Base-by-base conservation (phyloP, 2,888 invertebrate genomes). In the Trichogramma dendrolimi region DNA sequence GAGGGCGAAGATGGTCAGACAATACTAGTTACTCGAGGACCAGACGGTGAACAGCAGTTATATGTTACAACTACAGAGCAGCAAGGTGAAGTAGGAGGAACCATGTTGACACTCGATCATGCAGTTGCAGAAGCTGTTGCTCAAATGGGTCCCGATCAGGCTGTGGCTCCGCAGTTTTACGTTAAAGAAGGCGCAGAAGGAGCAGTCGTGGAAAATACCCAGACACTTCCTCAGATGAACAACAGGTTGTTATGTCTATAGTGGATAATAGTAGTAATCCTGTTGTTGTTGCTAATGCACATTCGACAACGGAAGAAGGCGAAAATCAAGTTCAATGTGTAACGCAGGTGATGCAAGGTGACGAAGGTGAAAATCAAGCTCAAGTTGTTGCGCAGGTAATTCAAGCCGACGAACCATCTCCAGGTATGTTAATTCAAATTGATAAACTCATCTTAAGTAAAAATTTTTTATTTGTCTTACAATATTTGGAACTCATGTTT, bases 341-440 rank as follows among this genome's bases (percentile, higher is more conserved):
- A 8, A 62, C 69, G 8, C 67, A 75, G 0, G 71, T 73, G 2
- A 71, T 73, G 4, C 78, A 78, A 43, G 81, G 84, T 14, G 81
- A 84, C n/a, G 81, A 80, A 56, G 68, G 68, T 1, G 80, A 80
- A 10, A 72, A 72, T 10, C 76, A 87, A 76, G 88, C 87, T 69
- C 91, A 92, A 80, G 90, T 92, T 73, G 91, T 92, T 63, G 92
- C 92, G 65, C 92, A 92, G 80, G 87, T 92, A 61, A 87, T 92
- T 60, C 90, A 91, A 81, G 90, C 92, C 0, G 91, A 91, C 75
- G 85, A 89, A 70, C 91, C 91, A 44, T 89, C 91, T 69, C 91
- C 91, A 71, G 92, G 92, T 90, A 79, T 48, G 49, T 14, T 40
- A 14, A n/a, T 8, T 58, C 14, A 39, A 14, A n/a, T 40, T 56